Evolutionary conservation across 2,113 vertebrate genomes (phyloP).

Genomic region (Neogobius melanostomus): DNA sequence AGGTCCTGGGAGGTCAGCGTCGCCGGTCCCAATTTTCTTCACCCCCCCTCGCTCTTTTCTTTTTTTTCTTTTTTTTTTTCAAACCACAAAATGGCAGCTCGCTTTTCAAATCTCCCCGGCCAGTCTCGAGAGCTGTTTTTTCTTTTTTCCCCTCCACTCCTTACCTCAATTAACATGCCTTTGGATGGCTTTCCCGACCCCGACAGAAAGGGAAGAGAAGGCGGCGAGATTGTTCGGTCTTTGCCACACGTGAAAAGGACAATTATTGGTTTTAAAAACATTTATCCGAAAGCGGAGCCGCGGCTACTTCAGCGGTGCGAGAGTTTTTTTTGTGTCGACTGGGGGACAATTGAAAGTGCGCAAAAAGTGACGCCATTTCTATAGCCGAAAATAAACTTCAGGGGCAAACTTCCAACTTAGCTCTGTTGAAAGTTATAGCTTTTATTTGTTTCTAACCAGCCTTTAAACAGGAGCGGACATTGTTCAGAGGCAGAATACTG

Average conservation of each 20-base stretch:
- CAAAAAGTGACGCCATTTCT: slow-evolving; percentile 6
- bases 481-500: too few relatives aligned
- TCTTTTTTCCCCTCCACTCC: background rate
- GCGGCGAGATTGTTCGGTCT: slow-evolving; percentile 59
- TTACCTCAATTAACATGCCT: slow-evolving; percentile 79
- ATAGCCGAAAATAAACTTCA: background rate
- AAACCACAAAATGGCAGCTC: slow-evolving; percentile 75
- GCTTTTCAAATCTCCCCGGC: slow-evolving; percentile 73
- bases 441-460: too few relatives aligned
- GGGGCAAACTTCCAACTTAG: background rate
- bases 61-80: background rate
- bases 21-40: slow-evolving; percentile 65
- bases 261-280: slow-evolving; percentile 83
- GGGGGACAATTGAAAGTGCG: slow-evolving; percentile 3
- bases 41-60: background rate
- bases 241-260: slow-evolving; percentile 78
- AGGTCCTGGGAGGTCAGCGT: slow-evolving; percentile 70
- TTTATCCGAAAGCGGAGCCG: slow-evolving; percentile 80
- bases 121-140: slow-evolving; percentile 51
- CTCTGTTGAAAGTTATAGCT: background rate
- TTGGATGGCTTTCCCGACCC: slow-evolving; percentile 49
- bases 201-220: slow-evolving; percentile 42
- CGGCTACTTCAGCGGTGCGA: slow-evolving; percentile 79
- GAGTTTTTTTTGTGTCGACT: slow-evolving; percentile 53
- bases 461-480: too few relatives aligned